Conservation (phyloP, 2,797 vertebrate genomes). For the Anguilla megastoma region DNA sequence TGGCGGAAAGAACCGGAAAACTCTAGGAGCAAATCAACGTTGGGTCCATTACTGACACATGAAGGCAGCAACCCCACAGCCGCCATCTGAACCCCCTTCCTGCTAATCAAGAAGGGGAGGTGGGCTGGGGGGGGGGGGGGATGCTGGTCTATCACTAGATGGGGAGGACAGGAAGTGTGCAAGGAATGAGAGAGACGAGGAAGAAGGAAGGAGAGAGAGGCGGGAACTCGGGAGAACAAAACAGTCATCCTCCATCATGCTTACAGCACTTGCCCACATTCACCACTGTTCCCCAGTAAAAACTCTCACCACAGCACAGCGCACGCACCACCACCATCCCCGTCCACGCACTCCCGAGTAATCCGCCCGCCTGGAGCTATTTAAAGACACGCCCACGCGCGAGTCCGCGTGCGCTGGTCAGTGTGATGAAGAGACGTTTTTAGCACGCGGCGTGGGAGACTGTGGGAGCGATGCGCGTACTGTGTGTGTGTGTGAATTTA, state of each 20-base stretch:
- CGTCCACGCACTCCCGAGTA: neutral
- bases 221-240: neutral
- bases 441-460: neutral
- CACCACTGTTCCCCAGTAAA: neutral
- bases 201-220: neutral
- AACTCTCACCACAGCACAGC: neutral
- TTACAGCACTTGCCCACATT: neutral
- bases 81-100: neutral
- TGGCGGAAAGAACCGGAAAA: neutral
- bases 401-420: neutral
- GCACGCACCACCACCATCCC: neutral
- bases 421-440: neutral
- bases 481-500: neutral
- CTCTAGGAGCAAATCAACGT: neutral
- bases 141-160: too few species aligned
- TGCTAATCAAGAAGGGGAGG: neutral
- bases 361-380: neutral
- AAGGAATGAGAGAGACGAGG: neutral
- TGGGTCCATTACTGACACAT: neutral
- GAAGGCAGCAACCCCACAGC: neutral
- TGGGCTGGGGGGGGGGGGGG: neutral
- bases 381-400: neutral
- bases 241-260: neutral
- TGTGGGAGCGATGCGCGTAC: too few species aligned
- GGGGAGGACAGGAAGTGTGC: neutral